These are phyloP conservation scores for Baryphthengus martii DNA, from an alignment of 2,113 vertebrate genomes.

Conservation along the genomic window DNA sequence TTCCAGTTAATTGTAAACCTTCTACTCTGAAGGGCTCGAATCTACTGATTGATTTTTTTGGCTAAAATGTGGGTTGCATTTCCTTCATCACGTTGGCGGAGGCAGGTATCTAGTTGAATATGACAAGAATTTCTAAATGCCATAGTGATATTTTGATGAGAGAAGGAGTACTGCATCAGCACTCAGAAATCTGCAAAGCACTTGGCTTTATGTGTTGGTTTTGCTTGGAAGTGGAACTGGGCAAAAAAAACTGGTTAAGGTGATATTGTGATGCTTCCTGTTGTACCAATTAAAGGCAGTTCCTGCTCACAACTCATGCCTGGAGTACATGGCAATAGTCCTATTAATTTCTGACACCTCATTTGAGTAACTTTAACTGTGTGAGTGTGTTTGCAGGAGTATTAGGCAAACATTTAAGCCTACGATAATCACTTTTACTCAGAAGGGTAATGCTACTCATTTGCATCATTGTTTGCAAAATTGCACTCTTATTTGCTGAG, in stretches of 20 bases:
- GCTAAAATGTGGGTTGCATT: neutral
- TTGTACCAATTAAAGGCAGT: neutral
- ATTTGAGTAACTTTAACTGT: neutral
- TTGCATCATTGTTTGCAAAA: neutral
- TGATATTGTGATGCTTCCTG: neutral
- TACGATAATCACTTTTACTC: neutral
- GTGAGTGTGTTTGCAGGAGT: neutral
- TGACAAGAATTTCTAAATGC: neutral
- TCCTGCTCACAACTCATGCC: neutral
- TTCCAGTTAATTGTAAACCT: neutral
- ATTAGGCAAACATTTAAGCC: neutral
- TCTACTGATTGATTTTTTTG: neutral
- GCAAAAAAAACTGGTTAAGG: slow-evolving; percentile 22
- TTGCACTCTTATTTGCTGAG: neutral
- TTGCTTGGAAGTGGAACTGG: slow-evolving; percentile 59
- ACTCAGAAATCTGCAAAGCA: slow-evolving; percentile 66
- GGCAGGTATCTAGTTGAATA: neutral
- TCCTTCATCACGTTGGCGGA: neutral
- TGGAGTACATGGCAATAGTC: neutral
- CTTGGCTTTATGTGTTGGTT: slow-evolving; percentile 54
- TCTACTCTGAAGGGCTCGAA: neutral
- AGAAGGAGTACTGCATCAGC: slow-evolving; percentile 71
- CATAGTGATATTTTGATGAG: slow-evolving; percentile 68
- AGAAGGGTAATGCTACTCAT: neutral
- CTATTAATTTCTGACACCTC: neutral